phyloP scores from a whole-genome alignment of 2,113 vertebrate species.

The Dipodomys ordii region DNA sequence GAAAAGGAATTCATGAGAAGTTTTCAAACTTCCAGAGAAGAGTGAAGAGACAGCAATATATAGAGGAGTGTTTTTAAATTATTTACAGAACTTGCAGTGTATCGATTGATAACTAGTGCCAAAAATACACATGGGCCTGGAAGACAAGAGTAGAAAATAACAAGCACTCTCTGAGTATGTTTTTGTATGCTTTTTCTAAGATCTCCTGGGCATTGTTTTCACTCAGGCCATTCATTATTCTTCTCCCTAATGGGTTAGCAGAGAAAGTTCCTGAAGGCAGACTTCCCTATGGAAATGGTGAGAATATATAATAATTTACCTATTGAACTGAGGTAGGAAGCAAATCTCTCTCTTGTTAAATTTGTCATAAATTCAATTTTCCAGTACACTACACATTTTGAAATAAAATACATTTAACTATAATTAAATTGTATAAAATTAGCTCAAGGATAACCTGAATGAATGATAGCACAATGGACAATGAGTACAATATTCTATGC shows the following conservation, averaged over 20 bases:
- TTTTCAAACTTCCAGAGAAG: neutral
- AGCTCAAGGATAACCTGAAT: neutral
- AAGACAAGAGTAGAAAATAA: neutral
- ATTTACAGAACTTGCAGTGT: neutral
- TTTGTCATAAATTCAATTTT: neutral
- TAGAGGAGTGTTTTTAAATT: neutral
- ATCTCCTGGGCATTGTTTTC: neutral
- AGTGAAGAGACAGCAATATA: neutral
- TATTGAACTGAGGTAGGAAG: neutral
- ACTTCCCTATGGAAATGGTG: neutral
- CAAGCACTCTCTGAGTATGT: neutral
- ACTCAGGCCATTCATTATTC: neutral
- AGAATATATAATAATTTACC: neutral
- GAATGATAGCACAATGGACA: neutral
- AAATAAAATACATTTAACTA: neutral
- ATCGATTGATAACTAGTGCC: neutral
- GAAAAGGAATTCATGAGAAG: neutral
- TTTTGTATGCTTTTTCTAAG: neutral
- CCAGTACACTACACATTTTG: neutral
- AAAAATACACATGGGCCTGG: neutral
- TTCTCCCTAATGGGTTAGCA: neutral
- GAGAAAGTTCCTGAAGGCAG: neutral
- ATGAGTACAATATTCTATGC: neutral
- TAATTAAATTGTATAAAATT: neutral
- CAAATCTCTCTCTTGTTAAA: neutral